phyloP scores from a whole-genome alignment of 2,888 invertebrate species.

The Camptogramma bilineatum region DNA sequence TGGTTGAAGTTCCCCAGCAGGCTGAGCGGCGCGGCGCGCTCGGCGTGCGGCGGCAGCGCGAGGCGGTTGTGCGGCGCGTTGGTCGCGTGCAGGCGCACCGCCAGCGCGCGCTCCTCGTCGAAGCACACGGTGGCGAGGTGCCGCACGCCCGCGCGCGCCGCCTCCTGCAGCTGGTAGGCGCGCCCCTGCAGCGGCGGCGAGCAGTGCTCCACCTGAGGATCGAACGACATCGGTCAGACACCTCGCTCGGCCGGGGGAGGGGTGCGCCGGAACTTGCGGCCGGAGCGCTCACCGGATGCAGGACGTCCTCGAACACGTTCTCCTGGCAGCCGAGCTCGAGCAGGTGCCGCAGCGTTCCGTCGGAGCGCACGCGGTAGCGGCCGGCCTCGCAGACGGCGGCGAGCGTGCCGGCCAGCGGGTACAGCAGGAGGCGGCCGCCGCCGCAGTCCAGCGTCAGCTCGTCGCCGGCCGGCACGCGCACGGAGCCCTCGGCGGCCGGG shows the following conservation, averaged over 20 bases:
- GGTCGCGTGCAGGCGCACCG: constrained; percentile 55
- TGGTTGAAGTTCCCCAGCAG: constrained; percentile 79
- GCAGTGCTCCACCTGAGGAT: constrained; percentile 68
- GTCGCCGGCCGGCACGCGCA: constrained; percentile 59
- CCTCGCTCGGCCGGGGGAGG: neutral
- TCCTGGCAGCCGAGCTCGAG: constrained; percentile 79
- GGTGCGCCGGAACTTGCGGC: too few species aligned
- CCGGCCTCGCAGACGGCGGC: constrained; percentile 64
- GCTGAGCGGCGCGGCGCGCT: constrained; percentile 62
- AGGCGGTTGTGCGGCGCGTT: constrained; percentile 46
- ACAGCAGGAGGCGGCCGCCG: constrained; percentile 65
- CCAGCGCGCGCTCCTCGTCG: constrained; percentile 66
- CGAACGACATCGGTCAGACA: neutral
- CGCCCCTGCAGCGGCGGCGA: constrained; percentile 70
- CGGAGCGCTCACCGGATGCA: constrained; percentile 62
- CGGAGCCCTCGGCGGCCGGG: constrained; percentile 53
- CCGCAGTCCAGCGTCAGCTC: constrained; percentile 67
- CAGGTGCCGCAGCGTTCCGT: constrained; percentile 58
- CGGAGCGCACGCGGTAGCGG: constrained; percentile 59
- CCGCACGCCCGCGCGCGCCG: constrained; percentile 44
- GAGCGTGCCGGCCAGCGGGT: constrained; percentile 59
- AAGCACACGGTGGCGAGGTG: constrained; percentile 74
- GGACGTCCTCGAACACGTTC: constrained; percentile 74
- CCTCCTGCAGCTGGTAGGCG: constrained; percentile 62
- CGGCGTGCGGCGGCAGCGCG: constrained; percentile 58